Base-by-base conservation (phyloP, 2,888 invertebrate species). In the Polymixis lichenea region DNA sequence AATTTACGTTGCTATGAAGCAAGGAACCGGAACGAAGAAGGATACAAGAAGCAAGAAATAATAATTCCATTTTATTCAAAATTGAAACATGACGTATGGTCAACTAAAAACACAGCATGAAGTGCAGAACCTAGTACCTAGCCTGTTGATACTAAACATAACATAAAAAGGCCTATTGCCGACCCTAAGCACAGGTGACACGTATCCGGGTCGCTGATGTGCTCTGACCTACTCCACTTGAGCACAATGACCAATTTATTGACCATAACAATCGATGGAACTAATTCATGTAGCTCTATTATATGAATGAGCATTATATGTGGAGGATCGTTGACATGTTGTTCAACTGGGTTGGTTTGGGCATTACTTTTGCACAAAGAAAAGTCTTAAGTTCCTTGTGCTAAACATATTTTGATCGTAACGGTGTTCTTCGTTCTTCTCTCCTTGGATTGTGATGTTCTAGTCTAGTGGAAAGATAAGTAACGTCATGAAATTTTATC, bases 241-340 rank as follows among this genome's bases (percentile, higher is more conserved):
- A 17, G 15, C 72, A 83, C 83, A 83, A 83, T 72, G 67, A 58
- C 82, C 65, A 82, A 83, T 83, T 85, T 85, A 82, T 82, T 75
- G 83, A 66, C 72, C 86, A 60, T 85, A 77, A 83, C 83, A 85
- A 83, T 83, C 86, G 86, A 83, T 82, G 86, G 68, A 82, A 72
- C 73, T 82, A 85, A 85, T 85, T 77, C 69, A 51, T 73, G 71
- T 32, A 75, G 61, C 49, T 68, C 71, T 75, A 62, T 67, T 68
- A 85, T 68, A 19, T 72, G 56, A 65, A 72, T 53, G 81, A 77
- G 51, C 46, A 68, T 77, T 83, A 75, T 81, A 80, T 51, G 28
- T 53, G 1, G 53, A 32, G n/a, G n/a, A 49, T 15, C 43, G 22
- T 32, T 65, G 46, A 46, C 11, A 46, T 58, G 32, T 43, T 38